These are phyloP conservation scores for Taenaris catops DNA, from an alignment of 2,888 invertebrate genomes.

Conservation along the genomic window DNA sequence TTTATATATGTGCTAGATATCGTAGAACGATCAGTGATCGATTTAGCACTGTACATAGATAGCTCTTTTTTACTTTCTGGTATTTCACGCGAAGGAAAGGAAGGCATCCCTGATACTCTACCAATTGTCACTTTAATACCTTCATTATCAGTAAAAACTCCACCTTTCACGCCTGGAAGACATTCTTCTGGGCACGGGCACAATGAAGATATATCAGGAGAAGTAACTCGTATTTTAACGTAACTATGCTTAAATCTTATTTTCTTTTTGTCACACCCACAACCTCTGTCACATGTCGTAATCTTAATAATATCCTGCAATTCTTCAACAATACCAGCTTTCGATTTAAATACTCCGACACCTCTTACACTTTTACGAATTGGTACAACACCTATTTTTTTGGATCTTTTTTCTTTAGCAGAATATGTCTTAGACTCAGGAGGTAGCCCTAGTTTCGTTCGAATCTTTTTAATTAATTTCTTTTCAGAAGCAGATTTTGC, in stretches of 20 bases:
- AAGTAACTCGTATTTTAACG: conserved; percentile 54
- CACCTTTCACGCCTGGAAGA: conserved; percentile 46
- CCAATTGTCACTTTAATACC: conserved; percentile 57
- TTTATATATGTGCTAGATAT: too few species aligned
- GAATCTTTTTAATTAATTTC: conserved; percentile 34
- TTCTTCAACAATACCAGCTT: conserved; percentile 37
- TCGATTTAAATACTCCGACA: conserved; percentile 19
- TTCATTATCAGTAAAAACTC: conserved; percentile 49
- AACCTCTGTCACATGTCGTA: conserved; percentile 49
- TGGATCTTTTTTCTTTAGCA: conserved; percentile 36
- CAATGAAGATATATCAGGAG: conserved; percentile 52
- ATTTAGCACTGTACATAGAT: too few species aligned
- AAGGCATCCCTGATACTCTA: conserved; percentile 38
- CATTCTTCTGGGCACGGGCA: conserved; percentile 55
- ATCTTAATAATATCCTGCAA: conserved; percentile 47
- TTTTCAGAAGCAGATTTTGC: conserved; percentile 42
- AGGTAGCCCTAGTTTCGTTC: conserved; percentile 30
- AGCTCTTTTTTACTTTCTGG: conserved; percentile 6
- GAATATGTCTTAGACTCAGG: conserved; percentile 36
- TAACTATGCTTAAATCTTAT: conserved; percentile 60
- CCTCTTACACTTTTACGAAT: conserved; percentile 22
- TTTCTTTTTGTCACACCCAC: conserved; percentile 59
- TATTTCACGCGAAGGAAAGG: conserved; percentile 27
- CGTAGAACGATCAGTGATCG: not conserved
- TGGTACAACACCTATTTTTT: conserved; percentile 29